Evolutionary conservation across 2,888 invertebrate species (phyloP), one percentile per base, ranked within the genome.

Genomic region (Pegoplata infirma): DNA sequence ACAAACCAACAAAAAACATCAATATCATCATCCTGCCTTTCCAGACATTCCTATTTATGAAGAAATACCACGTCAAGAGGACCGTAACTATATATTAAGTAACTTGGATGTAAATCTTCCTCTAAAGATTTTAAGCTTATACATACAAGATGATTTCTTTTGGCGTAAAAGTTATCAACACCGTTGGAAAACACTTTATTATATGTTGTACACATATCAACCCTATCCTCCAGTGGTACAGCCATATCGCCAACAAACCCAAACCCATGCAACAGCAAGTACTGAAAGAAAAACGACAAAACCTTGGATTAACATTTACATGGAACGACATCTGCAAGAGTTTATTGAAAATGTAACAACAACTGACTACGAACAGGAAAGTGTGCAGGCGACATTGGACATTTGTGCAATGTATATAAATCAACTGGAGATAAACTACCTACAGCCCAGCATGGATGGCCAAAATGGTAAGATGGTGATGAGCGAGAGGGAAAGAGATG

Each of bases 261-360:
- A n/a, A 58, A 59, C 47, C 36, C 19, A 23, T n/a, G 6, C 36
- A 10, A 23, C 16, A 6, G 5, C 47, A 47, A 25, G 7, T 80
- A 28, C 81, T 81, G 40, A 32, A 28, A 46, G 53, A 28, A 47
- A 28, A 32, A 66, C 44, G 46, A 61, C 47, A 63, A 82, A 82
- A 32, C 82, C 79, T 58, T 90, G 90, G 90, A 89, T 90, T 84
- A 88, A 86, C 83, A 84, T 88, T 75, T 90, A 88, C 84, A 89
- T 90, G 88, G 89, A 90, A 82, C 88, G 88, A 82, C 88, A 89
- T 86, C 84, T 90, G 80, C 86, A 89, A 80, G 89, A 89, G 84
- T 88, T 87, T 81, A 84, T 90, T 76, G 89, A 90, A 82, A 86
- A 87, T 81, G 82, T 87, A 76, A 85, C 87, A 79, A 85, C 88